These are phyloP conservation scores for Sinodicranocentrus sp. DNA, from an alignment of 2,888 invertebrate genomes.

Conservation along the genomic window DNA sequence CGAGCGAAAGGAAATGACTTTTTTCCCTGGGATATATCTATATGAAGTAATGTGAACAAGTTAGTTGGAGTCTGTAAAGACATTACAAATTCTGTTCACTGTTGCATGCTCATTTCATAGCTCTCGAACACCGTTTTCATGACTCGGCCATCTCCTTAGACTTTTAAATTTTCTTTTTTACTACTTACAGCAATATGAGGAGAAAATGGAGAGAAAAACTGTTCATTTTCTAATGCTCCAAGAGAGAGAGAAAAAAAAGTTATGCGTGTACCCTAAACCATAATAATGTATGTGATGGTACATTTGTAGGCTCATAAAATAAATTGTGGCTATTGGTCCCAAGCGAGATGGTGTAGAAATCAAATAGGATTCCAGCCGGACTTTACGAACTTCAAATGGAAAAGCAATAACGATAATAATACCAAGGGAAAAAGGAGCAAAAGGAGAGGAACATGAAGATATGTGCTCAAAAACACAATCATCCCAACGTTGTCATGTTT, in stretches of 20 bases:
- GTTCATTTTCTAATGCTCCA: slow-evolving; percentile 36
- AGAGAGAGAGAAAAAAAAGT: slow-evolving; percentile 29
- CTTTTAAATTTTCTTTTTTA: slow-evolving; percentile 58
- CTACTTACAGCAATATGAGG: slow-evolving; percentile 44
- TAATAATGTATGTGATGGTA: slow-evolving; percentile 62
- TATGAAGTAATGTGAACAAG: not conserved
- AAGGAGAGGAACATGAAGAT: slow-evolving; percentile 27
- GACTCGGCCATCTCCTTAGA: slow-evolving; percentile 53
- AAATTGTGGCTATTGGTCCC: slow-evolving; percentile 75
- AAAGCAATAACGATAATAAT: slow-evolving; percentile 64
- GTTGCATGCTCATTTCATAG: slow-evolving; percentile 58
- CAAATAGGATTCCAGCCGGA: slow-evolving; percentile 62
- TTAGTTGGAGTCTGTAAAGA: slow-evolving; percentile 20
- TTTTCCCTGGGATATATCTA: not conserved
- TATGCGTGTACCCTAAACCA: slow-evolving; percentile 45
- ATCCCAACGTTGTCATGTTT: too few relatives aligned
- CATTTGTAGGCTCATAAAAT: slow-evolving; percentile 70
- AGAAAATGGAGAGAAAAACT: slow-evolving; percentile 48
- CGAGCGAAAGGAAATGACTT: slow-evolving; percentile 50
- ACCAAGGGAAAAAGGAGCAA: slow-evolving; percentile 26
- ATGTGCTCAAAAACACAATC: too few relatives aligned
- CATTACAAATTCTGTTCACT: slow-evolving; percentile 52
- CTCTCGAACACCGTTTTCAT: slow-evolving; percentile 51
- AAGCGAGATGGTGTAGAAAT: slow-evolving; percentile 50
- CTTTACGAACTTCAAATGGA: slow-evolving; percentile 60